These are phyloP conservation scores for Helogale parvula DNA, from an alignment of 2,113 vertebrate species.

Conservation along the genomic window DNA sequence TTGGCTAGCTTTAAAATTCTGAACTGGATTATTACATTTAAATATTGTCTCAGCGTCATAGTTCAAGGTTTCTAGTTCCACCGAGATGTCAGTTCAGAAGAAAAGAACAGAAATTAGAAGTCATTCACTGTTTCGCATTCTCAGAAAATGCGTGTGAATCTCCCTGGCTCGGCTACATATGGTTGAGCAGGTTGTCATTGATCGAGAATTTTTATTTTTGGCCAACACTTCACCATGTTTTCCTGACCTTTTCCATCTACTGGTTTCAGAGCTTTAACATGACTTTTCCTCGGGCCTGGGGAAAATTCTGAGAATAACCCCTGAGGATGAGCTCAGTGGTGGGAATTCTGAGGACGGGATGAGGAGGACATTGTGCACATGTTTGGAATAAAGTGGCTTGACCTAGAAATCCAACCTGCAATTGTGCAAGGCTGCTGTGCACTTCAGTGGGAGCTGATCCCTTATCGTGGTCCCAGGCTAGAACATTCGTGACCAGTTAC, in stretches of 20 bases:
- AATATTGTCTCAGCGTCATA: not conserved
- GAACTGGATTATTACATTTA: not conserved
- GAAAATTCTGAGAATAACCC: not conserved
- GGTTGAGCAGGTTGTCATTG: not conserved
- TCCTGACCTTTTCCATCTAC: conserved; percentile 23
- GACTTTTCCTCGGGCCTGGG: not conserved
- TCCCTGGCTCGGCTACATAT: not conserved
- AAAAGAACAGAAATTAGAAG: conserved; percentile 18
- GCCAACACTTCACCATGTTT: not conserved
- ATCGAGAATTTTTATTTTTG: conserved; percentile 9
- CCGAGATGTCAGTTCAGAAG: not conserved
- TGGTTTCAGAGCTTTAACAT: not conserved
- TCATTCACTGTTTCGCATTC: not conserved
- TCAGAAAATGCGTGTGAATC: not conserved
- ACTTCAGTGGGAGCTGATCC: not conserved
- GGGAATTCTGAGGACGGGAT: conserved; percentile 15
- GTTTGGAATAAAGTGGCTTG: conserved; percentile 41
- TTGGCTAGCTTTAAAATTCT: not conserved
- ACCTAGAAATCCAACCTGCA: conserved; percentile 39
- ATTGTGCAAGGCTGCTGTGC: not conserved
- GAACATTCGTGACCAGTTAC: not conserved
- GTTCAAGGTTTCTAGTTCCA: not conserved
- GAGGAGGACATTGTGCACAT: not conserved
- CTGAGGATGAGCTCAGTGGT: conserved; percentile 32
- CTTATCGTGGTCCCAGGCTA: not conserved